Conservation (phyloP, 2,888 invertebrate genomes). For the Melanchra persicariae region DNA sequence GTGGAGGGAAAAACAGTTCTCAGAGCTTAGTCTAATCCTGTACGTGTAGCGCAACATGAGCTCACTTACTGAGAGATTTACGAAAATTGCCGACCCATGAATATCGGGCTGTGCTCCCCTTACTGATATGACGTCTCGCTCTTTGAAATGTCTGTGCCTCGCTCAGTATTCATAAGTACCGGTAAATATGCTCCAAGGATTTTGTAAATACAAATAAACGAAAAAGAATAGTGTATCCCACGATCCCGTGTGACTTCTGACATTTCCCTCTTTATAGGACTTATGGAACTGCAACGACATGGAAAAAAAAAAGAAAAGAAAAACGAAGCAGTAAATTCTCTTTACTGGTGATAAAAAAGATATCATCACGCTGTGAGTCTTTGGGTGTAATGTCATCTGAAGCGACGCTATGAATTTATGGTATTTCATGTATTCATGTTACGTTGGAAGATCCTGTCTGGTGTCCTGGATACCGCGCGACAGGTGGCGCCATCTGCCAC, state of each 20-base stretch:
- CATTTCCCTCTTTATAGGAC: constrained; percentile 8
- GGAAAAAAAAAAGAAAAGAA: constrained; percentile 26
- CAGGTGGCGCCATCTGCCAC: constrained; percentile 46
- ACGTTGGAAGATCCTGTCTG: constrained; percentile 1
- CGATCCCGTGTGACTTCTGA: constrained; percentile 1
- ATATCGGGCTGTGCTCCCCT: constrained; percentile 66
- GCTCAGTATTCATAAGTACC: constrained; percentile 51
- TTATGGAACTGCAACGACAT: constrained; percentile 17
- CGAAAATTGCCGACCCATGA: constrained; percentile 72
- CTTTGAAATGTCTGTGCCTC: constrained; percentile 47
- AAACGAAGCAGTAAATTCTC: constrained; percentile 23
- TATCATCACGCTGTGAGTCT: constrained; percentile 24
- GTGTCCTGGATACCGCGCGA: constrained; percentile 25
- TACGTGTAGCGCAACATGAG: constrained; percentile 76
- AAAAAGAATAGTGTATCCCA: constrained; percentile 19
- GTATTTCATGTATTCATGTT: constrained; percentile 34
- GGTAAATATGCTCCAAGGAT: constrained; percentile 49
- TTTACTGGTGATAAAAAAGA: constrained; percentile 47
- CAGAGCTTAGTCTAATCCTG: constrained; percentile 81
- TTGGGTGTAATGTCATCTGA: constrained; percentile 25
- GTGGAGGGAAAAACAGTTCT: constrained; percentile 80
- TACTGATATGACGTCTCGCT: constrained; percentile 60
- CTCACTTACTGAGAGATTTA: constrained; percentile 81
- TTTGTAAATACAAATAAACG: constrained; percentile 44
- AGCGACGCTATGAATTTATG: constrained; percentile 20